Base-by-base conservation (phyloP, 2,113 vertebrate genomes). In the Thryonomys swinderianus region DNA sequence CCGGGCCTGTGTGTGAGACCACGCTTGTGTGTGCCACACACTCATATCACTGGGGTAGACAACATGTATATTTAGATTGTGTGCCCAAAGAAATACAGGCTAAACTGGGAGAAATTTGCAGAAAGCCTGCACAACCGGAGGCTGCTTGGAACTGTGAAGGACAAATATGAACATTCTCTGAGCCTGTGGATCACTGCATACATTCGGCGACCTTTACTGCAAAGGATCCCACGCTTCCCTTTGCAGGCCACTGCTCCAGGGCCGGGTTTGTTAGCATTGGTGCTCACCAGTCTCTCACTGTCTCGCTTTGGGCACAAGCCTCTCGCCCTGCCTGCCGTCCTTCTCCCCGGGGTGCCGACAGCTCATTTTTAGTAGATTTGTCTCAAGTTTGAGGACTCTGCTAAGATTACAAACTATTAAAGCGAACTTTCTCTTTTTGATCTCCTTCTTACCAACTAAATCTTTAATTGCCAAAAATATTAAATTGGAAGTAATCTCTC, bases 401-500 rank as follows among this genome's bases (percentile, higher is more conserved):
- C 85, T 53, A 95, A 96, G 91, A 88, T 64, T 93, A 78, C 40
- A 86, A 93, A 88, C 34, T 97, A 81, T 85, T 95, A 9, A 14
- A 83, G 53, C 4, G 53, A 94, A 32, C 5, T 62, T 94, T 85
- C 51, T 93, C 32, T 51, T 95, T 87, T 90, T 93, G 96, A 96
- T 97, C 89, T 95, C n/a, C 61, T 93, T 93, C 87, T 71, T 95
- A 84, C 66, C 61, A 83, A 76, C 48, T 25, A 90, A 97, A 95
- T 88, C 79, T 51, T 25, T 79, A 87, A 84, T 93, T 95, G 79
- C 81, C 84, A 61, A 85, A 87, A 89, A 93, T 17, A 96, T 76
- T 86, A 53, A 94, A 83, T 87, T 62, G 45, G 18, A 93, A 84
- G 76, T 57, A 67, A 88, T 94, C 83, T 96, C 61, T 95, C 90